Evolutionary conservation across 2,797 vertebrate species (phyloP).

Genomic region (Melanotaenia trifasciata): DNA sequence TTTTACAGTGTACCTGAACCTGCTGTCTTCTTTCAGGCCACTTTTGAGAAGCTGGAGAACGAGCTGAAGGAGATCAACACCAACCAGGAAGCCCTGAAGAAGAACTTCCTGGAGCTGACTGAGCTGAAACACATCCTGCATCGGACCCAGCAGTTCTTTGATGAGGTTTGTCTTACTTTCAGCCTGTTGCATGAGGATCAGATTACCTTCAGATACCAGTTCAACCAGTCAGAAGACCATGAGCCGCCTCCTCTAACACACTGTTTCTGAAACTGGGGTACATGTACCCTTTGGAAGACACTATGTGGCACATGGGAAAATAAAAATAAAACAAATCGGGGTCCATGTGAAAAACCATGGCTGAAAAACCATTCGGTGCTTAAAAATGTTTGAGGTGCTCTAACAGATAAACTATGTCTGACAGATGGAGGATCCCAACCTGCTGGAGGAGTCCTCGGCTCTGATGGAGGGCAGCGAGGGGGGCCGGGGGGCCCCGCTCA

Average conservation of each 20-base stretch:
- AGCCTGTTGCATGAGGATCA: no score
- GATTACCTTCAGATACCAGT: no score
- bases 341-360: no score
- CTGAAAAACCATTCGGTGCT: no score
- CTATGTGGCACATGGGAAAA: no score
- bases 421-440: constrained; percentile 99
- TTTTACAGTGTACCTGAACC: background rate
- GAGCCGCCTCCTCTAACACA: no score
- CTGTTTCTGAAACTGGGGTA: no score
- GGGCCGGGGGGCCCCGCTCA: constrained; percentile 92
- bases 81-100: constrained; percentile 97
- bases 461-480: constrained; percentile 95
- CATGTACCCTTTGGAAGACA: no score
- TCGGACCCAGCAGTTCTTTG: constrained; percentile 98
- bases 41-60: constrained; percentile 98
- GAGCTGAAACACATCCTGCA: constrained; percentile 98
- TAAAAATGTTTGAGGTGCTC: background rate
- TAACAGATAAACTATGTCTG: constrained; percentile 59
- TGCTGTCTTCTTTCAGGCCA: constrained; percentile 82
- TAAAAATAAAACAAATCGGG: no score
- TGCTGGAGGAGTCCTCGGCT: constrained; percentile 96
- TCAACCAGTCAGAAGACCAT: no score
- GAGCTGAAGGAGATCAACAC: constrained; percentile 99
- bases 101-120: constrained; percentile 96
- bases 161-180: constrained; percentile 87